Evolutionary conservation across 2,113 vertebrate genomes (phyloP), one percentile per base, ranked within the genome.

Genomic region (Lepus americanus): DNA sequence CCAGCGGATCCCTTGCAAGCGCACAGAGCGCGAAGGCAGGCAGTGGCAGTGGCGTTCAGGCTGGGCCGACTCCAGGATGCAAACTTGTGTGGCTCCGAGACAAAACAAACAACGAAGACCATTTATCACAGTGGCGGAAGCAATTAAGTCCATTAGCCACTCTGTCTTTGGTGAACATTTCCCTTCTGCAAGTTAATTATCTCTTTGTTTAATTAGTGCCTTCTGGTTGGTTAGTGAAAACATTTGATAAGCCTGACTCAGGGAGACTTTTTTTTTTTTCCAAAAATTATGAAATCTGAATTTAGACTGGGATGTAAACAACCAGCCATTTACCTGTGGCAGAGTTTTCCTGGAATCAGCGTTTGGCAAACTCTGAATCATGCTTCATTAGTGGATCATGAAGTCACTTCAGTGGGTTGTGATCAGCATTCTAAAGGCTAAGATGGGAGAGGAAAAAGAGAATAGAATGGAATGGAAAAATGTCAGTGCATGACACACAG

Each of bases 281-380:
- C 33, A 61, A 63, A 51, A 78, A 70, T 89, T 94, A 74, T 87
- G 93, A 90, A 89, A 96, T 80, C 36, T 22, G 27, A 96, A 90
- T 33, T 51, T 92, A 31, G 9, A 19, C 20, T 88, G 59, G 81
- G 77, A 87, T 91, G 74, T 94, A 92, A 95, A 95, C 49, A 93
- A 81, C 69, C 5, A 39, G 6, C 79, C 22, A 86, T 85, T 89
- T 87, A 89, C 84, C 90, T 77, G 55, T 94, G 74, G 67, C 74
- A 67, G 73, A 70, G 64, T 33, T 80, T 96, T 94, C 31, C 39
- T 39, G 39, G 81, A 94, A 85, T 92, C 72, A 33, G 1, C 69
- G 67, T 69, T 93, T 95, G 95, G 90, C 27, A 82, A 70, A 76
- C 81, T 88, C 19, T 87, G 87, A 94, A 63, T 96, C 82, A 86